Evolutionary conservation across 2,113 vertebrate species (phyloP).

Genomic region (Bufo gargarizans): DNA sequence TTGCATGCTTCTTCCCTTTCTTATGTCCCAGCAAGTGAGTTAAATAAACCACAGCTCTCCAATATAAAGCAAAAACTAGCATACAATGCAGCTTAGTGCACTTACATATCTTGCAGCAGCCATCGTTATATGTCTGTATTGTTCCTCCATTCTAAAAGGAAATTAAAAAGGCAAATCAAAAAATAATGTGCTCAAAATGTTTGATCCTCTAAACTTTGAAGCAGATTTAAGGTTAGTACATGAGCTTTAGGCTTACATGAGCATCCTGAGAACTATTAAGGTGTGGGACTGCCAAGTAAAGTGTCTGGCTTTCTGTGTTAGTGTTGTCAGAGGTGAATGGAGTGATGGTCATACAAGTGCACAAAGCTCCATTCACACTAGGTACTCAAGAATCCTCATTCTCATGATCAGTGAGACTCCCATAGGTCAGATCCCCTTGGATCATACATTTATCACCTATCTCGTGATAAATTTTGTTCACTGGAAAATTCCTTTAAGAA

Average conservation of each 20-base stretch:
- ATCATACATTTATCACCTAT: too few species aligned
- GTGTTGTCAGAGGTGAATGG: too few species aligned
- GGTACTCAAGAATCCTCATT: too few species aligned
- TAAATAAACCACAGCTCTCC: constrained; percentile 65
- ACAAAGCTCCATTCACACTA: too few species aligned
- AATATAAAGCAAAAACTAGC: constrained; percentile 74
- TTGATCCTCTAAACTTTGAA: background rate
- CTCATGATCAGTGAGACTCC: too few species aligned
- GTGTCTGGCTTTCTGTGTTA: too few species aligned
- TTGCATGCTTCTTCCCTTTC: constrained; percentile 69
- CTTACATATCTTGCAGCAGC: constrained; percentile 99
- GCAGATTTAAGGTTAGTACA: background rate
- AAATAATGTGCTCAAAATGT: constrained; percentile 61
- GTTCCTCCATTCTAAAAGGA: constrained; percentile 86
- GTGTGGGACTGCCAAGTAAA: too few species aligned
- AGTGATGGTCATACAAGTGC: too few species aligned
- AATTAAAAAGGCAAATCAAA: constrained; percentile 64
- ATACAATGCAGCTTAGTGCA: constrained; percentile 68
- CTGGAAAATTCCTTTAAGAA: too few species aligned
- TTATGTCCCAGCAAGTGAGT: constrained; percentile 63
- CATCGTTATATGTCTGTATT: constrained; percentile 89
- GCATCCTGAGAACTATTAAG: background rate
- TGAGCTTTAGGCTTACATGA: background rate
- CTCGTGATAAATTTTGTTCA: too few species aligned
- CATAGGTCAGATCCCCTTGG: too few species aligned